These are phyloP conservation scores for Emberiza fucata DNA, from an alignment of 2,113 vertebrate species.

Conservation along the genomic window DNA sequence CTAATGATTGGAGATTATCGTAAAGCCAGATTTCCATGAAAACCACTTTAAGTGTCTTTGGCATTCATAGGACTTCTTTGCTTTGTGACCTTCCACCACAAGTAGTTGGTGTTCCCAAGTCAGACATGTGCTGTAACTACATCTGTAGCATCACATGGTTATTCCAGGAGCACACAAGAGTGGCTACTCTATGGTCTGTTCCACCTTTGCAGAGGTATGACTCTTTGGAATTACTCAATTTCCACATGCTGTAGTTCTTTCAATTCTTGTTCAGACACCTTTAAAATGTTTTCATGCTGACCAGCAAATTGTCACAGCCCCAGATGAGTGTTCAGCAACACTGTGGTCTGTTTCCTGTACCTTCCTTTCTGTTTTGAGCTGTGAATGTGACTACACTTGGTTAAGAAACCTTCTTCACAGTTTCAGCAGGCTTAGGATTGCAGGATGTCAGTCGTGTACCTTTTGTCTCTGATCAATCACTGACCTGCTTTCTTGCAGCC, in stretches of 20 bases:
- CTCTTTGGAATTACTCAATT: not conserved
- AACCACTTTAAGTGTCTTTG: not conserved
- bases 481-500: not conserved
- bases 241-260: not conserved
- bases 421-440: not conserved
- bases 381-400: not conserved
- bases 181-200: not conserved
- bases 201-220: not conserved
- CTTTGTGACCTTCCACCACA: not conserved
- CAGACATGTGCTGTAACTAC: not conserved
- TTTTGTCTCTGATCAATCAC: not conserved
- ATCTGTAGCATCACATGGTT: not conserved
- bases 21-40: slow-evolving; percentile 18
- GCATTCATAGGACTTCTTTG: not conserved
- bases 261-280: not conserved
- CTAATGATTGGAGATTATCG: not conserved
- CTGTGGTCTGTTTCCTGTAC: not conserved
- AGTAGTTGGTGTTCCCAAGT: not conserved
- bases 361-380: not conserved
- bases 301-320: not conserved
- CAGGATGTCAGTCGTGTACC: not conserved
- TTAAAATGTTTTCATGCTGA: not conserved
- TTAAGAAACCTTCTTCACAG: not conserved
- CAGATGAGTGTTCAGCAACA: not conserved
- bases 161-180: not conserved